These are phyloP conservation scores for Agrotis segetum DNA, from an alignment of 2,888 invertebrate genomes.

Conservation along the genomic window DNA sequence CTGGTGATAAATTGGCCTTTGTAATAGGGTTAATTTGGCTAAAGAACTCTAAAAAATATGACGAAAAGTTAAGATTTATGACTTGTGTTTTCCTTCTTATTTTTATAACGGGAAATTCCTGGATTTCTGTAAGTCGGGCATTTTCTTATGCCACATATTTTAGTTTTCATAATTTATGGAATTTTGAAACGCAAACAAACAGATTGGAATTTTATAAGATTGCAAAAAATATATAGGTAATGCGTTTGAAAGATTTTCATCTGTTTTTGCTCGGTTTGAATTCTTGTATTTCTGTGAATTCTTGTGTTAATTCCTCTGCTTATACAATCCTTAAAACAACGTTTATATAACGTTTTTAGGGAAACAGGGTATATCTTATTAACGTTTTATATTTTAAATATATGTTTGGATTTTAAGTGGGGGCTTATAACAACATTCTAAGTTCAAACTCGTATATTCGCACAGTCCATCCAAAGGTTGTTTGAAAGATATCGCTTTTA, in stretches of 20 bases:
- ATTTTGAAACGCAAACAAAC: neutral
- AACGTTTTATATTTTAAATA: too few relatives aligned
- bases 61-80: neutral
- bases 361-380: too few relatives aligned
- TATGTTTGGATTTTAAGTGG: too few relatives aligned
- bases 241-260: constrained; percentile 1
- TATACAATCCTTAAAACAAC: neutral
- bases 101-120: neutral
- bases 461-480: too few relatives aligned
- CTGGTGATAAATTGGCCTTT: too few relatives aligned
- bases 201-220: neutral
- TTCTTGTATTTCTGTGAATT: constrained; percentile 3
- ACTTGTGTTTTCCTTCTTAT: constrained; percentile 12
- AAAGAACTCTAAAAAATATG: constrained; percentile 6
- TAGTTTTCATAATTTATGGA: neutral
- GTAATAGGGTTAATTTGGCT: too few relatives aligned
- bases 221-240: neutral
- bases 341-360: too few relatives aligned
- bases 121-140: neutral
- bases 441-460: too few relatives aligned
- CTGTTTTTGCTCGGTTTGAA: neutral
- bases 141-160: constrained; percentile 10
- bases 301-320: neutral
- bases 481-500: too few relatives aligned
- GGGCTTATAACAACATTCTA: too few relatives aligned